A percentile compares a stretch with the other conserved stretches of the same genome.
Conservation (phyloP, 2,888 invertebrate species). For the Stenchaetothrips biformis region DNA sequence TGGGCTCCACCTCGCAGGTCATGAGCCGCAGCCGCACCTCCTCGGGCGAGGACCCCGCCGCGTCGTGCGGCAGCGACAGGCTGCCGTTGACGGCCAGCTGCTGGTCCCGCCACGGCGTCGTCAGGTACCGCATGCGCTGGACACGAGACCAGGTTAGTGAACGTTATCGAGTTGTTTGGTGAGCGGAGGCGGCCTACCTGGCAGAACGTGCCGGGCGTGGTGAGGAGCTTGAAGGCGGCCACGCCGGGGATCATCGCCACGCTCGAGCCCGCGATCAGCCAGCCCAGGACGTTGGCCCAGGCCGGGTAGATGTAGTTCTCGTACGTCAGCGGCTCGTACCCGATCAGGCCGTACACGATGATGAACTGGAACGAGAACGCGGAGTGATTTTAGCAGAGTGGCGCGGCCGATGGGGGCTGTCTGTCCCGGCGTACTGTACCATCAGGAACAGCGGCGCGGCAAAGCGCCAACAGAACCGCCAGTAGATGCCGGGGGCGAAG, state of each 20-base stretch:
- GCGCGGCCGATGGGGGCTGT: too few relatives aligned
- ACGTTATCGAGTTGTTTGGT: background rate
- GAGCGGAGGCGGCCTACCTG: constrained; percentile 64
- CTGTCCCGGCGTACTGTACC: too few relatives aligned
- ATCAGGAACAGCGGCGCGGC: constrained; percentile 88
- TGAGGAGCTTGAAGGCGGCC: constrained; percentile 72
- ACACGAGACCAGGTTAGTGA: too few relatives aligned
- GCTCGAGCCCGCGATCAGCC: constrained; percentile 82
- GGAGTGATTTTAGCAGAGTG: background rate
- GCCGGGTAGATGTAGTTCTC: constrained; percentile 76
- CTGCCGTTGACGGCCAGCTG: constrained; percentile 44
- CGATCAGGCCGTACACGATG: constrained; percentile 83
- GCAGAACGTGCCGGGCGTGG: constrained; percentile 72
- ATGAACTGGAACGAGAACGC: constrained; percentile 64
- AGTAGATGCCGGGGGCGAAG: constrained; percentile 87
- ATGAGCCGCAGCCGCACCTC: constrained; percentile 3
- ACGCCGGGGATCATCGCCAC: constrained; percentile 80
- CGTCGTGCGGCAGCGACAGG: constrained; percentile 6
- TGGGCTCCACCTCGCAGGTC: background rate
- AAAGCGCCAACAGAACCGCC: constrained; percentile 95
- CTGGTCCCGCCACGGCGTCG: constrained; percentile 81
- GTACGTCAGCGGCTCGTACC: constrained; percentile 82
- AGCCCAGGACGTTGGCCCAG: constrained; percentile 83
- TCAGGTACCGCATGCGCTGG: constrained; percentile 70
- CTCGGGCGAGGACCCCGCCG: background rate